A percentile compares a stretch with the other conserved stretches of the same genome.
These are phyloP conservation scores for Drosophila incognita DNA, from an alignment of 2,888 invertebrate species.

Conservation along the genomic window DNA sequence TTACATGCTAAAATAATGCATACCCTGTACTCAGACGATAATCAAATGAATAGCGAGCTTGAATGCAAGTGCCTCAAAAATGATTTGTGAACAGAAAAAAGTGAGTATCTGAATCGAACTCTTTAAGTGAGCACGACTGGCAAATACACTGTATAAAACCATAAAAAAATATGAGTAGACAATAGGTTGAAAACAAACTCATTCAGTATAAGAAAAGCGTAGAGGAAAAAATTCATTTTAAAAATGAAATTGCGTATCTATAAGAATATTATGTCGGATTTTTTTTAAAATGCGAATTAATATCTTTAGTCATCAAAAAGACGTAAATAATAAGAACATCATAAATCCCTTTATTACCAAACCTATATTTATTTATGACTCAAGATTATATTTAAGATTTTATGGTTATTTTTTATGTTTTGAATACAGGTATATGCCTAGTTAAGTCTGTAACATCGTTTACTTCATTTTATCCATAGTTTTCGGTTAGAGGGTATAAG, in stretches of 20 bases:
- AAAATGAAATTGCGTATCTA: background rate
- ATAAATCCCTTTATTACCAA: background rate
- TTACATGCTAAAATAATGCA: conserved; percentile 31
- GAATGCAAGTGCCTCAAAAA: background rate
- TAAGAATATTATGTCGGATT: background rate
- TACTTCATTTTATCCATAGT: background rate
- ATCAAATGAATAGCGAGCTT: background rate
- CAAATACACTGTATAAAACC: background rate
- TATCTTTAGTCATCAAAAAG: background rate
- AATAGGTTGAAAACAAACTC: background rate
- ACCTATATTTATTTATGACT: background rate
- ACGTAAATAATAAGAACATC: background rate
- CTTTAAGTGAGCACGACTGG: background rate
- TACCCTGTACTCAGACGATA: background rate
- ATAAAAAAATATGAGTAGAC: background rate
- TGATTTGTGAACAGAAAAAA: background rate
- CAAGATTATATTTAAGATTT: background rate
- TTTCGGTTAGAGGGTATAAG: conserved; percentile 1
- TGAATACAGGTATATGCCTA: background rate
- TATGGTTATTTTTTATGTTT: background rate
- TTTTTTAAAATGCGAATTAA: background rate
- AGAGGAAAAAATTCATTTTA: background rate
- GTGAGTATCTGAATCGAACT: background rate
- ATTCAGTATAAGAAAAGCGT: background rate
- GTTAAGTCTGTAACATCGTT: background rate